Evolutionary conservation across 2,888 invertebrate genomes (phyloP).

Genomic region (Ectemnius lituratus): DNA sequence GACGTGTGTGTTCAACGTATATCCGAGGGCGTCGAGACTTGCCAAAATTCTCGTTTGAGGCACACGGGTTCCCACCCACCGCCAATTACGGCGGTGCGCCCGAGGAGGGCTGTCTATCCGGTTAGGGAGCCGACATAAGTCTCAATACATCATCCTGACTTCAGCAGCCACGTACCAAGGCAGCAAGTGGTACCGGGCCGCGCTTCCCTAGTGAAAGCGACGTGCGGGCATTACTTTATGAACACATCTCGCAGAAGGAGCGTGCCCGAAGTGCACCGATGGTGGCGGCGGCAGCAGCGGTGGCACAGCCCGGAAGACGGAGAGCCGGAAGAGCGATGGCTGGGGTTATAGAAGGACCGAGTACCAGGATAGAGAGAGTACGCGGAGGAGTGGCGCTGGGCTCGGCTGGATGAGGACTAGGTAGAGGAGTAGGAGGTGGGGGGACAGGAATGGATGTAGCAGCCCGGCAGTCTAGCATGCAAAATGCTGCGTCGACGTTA

Average conservation of each 20-base stretch:
- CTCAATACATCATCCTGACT: too few species aligned
- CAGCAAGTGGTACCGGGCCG: constrained; percentile 1
- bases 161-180: neutral
- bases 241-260: constrained; percentile 23
- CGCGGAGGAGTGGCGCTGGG: too few species aligned
- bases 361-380: constrained; percentile 18
- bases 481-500: constrained; percentile 76
- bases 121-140: too few species aligned
- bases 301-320: neutral
- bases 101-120: too few species aligned
- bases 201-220: neutral
- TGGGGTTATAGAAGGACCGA: constrained; percentile 16
- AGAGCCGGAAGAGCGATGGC: constrained; percentile 10
- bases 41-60: too few species aligned
- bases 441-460: constrained; percentile 60
- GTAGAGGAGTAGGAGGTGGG: constrained; percentile 12
- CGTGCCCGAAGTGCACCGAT: constrained; percentile 28
- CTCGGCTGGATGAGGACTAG: neutral
- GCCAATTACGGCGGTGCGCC: too few species aligned
- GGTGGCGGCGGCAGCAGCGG: constrained; percentile 14
- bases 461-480: constrained; percentile 70
- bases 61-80: too few species aligned
- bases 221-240: constrained; percentile 2
- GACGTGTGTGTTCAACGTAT: too few species aligned
- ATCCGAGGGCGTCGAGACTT: too few species aligned